Evolutionary conservation across 2,113 vertebrate species (phyloP), one percentile per base, ranked within the genome.

Genomic region (Phalacrocorax pelagicus): DNA sequence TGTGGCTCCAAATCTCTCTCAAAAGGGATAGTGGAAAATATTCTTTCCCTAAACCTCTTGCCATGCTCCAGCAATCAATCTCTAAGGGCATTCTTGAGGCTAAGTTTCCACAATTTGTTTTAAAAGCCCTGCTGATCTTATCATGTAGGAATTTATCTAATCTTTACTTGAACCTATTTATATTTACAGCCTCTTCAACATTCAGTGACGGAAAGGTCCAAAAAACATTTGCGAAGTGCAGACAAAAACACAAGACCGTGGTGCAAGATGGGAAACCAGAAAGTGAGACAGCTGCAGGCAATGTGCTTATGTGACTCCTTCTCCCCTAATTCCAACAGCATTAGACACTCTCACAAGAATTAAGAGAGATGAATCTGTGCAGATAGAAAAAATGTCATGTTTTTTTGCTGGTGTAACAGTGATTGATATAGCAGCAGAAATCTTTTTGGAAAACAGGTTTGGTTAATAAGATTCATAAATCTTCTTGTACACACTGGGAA

Each of bases 401-500:
- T 29, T 32, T 22, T 21, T 44, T 12, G 0, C 29, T 90, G 18
- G 5, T 44, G 32, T 54, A 84, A n/a, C 27, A 92, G 29, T 81
- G 86, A 95, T 83, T 88, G 78, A 94, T 86, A 72, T 1, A 81
- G 61, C 19, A 92, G 57, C 49, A 92, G 66, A 79, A 95, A 89
- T 46, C 7, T 52, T 90, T 90, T 69, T 51, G 10, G 80, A 84
- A 91, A 96, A 57, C 4, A 27, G 32, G 12, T 42, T 86, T 46
- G 22, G 30, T 75, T 92, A 92, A 87, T 86, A 94, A 87, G 57
- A 78, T 24, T 73, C 77, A 88, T 94, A 95, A 95, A 96, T 94
- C 77, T 81, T 91, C 46, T 46, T 88, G 55, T 38, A 79, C 17
- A n/a, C 21, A 57, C 29, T 17, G 44, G 89, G 18, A 24, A 40